These are phyloP conservation scores for Cryptoprocta ferox DNA, from an alignment of 2,797 vertebrate genomes.

Conservation along the genomic window DNA sequence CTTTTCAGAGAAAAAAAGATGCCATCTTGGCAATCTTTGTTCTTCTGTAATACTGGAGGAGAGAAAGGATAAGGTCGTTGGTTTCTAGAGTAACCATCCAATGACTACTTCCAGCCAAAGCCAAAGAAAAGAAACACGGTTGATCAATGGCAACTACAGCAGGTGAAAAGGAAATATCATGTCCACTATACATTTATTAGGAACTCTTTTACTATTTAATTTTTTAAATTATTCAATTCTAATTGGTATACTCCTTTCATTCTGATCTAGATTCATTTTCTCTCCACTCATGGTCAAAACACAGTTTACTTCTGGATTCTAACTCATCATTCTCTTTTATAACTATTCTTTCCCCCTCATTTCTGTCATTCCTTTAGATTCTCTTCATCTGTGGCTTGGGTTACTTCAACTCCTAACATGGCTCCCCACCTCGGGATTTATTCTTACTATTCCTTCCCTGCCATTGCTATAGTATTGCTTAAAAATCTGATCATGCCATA, in stretches of 20 bases:
- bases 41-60: background rate
- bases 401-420: background rate
- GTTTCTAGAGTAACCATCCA: background rate
- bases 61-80: background rate
- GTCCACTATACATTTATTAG: background rate
- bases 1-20: slow-evolving; percentile 1
- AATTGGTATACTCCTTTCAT: background rate
- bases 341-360: background rate
- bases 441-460: background rate
- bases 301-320: background rate
- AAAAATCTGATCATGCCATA: background rate
- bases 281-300: background rate
- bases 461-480: background rate
- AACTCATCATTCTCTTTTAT: background rate
- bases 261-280: background rate
- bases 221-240: background rate
- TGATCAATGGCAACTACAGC: background rate
- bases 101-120: background rate
- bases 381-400: background rate
- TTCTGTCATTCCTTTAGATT: background rate
- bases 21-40: background rate
- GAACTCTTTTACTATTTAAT: background rate
- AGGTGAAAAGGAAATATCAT: background rate
- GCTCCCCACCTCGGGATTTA: background rate
- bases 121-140: background rate